Percentiles rank a stretch among this genome's conserved stretches.
Conservation (phyloP, 2,113 vertebrate species). For the Seriola aureovittata region DNA sequence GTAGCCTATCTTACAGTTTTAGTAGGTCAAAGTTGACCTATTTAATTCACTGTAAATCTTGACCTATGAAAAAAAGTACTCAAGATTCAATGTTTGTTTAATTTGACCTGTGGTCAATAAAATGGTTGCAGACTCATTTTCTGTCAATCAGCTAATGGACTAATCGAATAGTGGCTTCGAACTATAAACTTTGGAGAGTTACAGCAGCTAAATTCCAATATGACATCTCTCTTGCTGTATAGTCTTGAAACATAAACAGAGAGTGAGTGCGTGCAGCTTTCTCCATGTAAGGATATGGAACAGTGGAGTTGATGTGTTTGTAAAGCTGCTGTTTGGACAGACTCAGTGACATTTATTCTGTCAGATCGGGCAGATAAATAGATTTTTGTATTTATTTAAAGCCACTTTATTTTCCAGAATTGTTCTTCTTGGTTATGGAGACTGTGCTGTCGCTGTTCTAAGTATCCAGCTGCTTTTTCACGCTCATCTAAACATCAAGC, state of each 20-base stretch:
- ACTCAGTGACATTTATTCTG: slow-evolving; percentile 18
- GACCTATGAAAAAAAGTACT: too few species aligned
- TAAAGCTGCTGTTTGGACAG: slow-evolving; percentile 26
- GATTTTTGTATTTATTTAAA: slow-evolving; percentile 34
- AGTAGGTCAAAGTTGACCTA: too few species aligned
- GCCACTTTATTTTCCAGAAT: not conserved
- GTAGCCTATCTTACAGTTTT: too few species aligned
- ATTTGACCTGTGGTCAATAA: not conserved
- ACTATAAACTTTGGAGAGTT: not conserved
- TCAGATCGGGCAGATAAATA: slow-evolving; percentile 30
- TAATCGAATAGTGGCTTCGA: too few species aligned
- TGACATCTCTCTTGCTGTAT: slow-evolving; percentile 40
- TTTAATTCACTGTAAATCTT: too few species aligned
- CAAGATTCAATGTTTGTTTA: too few species aligned
- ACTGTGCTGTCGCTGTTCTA: not conserved
- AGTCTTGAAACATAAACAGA: slow-evolving; percentile 59
- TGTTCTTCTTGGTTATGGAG: not conserved
- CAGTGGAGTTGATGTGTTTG: slow-evolving; percentile 32
- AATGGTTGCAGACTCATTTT: not conserved
- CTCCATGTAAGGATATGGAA: slow-evolving; percentile 76
- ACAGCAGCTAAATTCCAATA: slow-evolving; percentile 43
- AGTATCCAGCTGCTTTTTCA: not conserved
- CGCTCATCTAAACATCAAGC: slow-evolving; percentile 2
- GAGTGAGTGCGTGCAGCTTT: slow-evolving; percentile 24
- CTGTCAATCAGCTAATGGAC: not conserved